Evolutionary conservation across 2,888 invertebrate genomes (phyloP).

Genomic region (Teleogryllus oceanicus): DNA sequence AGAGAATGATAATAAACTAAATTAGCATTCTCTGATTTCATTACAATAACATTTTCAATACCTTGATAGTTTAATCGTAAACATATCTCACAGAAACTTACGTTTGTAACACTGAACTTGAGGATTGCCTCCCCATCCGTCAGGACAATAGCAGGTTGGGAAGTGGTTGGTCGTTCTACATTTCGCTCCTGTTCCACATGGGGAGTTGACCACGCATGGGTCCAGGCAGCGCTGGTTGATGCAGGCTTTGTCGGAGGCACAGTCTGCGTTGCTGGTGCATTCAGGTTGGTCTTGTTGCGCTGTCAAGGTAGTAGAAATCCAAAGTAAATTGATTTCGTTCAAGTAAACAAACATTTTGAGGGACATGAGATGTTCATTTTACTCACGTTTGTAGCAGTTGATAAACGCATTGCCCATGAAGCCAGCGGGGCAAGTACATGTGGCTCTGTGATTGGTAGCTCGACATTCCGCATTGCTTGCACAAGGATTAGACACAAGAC

Average conservation of each 20-base stretch:
- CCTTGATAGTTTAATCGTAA: too few relatives aligned
- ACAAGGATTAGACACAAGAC: constrained; percentile 66
- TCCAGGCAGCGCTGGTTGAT: constrained; percentile 74
- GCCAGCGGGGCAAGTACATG: constrained; percentile 71
- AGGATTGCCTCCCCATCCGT: constrained; percentile 84
- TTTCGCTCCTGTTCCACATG: constrained; percentile 76
- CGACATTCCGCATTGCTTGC: constrained; percentile 74
- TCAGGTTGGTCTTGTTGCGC: constrained; percentile 56
- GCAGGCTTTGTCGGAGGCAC: constrained; percentile 74
- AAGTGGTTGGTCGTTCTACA: constrained; percentile 75
- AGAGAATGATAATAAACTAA: too few relatives aligned
- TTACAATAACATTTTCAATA: too few relatives aligned
- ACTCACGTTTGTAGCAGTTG: constrained; percentile 61
- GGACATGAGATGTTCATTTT: constrained; percentile 25
- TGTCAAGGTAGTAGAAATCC: constrained; percentile 36
- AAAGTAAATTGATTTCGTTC: neutral
- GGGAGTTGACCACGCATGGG: constrained; percentile 71
- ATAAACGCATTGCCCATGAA: constrained; percentile 76
- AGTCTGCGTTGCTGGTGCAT: constrained; percentile 71
- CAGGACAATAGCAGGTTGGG: constrained; percentile 78
- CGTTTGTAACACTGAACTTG: constrained; percentile 81
- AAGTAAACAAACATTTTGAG: neutral
- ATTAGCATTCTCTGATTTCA: too few relatives aligned
- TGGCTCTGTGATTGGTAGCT: constrained; percentile 69
- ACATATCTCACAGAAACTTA: constrained; percentile 50